Evolutionary conservation across 2,888 invertebrate genomes (phyloP), one percentile per base, ranked within the genome.

Genomic region (Drosophila acutilabella): DNA sequence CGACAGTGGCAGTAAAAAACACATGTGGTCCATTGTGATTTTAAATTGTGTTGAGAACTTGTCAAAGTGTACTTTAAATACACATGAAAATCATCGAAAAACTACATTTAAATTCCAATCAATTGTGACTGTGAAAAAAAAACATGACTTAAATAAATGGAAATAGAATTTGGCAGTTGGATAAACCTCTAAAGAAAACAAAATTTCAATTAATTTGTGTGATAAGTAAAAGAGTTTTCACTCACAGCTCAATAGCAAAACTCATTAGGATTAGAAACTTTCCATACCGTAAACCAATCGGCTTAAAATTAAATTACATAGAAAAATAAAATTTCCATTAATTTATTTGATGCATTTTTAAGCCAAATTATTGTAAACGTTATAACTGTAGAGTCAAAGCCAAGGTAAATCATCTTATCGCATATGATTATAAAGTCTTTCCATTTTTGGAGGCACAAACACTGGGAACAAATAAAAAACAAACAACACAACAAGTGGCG

Each of bases 401-500:
- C 61, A 45, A 58, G 60, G 47, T 58, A 58, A 62, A 30, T 36
- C 11, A 44, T 38, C 26, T 51, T 61, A 74, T 74, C 65, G 65
- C 13, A 44, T 56, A 7, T 16, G 47, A 38, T 56, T 54, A 40
- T 54, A 44, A 45, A 58, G 18, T 38, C 52, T 44, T 65, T 75
- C 16, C 60, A 65, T 30, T 50, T 50, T 58, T 59, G 20, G 38
- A 72, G 7, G 44, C 61, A 50, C 26, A 38, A 18, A 65, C 33
- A 13, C 2, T 6, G 23, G 23, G 18, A 48, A 23, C 16, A 11
- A 4, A 13, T 38, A 5, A 26, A 53, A 53, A 13, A 7, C 10
- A 53, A 53, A 68, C 30, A 45, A 62, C 59, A 52, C 30, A 54
- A 61, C 74, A 74, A 72, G 77, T 72, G 68, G 77, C 77, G 77